Conservation (phyloP, 2,888 invertebrate genomes). For the Caenorhabditis sp. region DNA sequence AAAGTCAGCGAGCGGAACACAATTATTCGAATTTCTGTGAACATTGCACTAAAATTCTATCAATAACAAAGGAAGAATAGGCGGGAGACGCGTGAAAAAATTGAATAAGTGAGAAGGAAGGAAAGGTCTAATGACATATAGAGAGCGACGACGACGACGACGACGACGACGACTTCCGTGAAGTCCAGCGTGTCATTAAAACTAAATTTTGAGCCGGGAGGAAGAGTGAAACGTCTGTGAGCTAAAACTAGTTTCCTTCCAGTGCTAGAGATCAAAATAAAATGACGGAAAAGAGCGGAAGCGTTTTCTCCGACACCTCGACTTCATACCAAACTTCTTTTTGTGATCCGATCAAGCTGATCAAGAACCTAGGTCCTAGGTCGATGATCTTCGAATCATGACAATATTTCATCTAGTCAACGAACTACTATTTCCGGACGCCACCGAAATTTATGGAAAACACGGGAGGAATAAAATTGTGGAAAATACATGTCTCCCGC, state of each 20-base stretch:
- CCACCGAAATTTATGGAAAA: too few species aligned
- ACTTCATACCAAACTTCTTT: too few species aligned
- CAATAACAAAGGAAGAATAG: too few species aligned
- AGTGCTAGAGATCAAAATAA: constrained; percentile 28
- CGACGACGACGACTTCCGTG: neutral
- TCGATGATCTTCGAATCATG: constrained; percentile 17
- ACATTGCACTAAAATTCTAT: too few species aligned
- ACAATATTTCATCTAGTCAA: constrained; percentile 29
- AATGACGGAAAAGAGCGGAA: constrained; percentile 18
- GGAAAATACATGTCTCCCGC: constrained; percentile 38
- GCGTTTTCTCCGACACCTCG: too few species aligned
- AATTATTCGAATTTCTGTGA: constrained; percentile 35
- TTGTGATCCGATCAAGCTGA: too few species aligned
- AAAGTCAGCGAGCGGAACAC: constrained; percentile 40
- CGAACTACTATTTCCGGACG: constrained; percentile 6
- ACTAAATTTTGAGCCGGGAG: constrained; percentile 8
- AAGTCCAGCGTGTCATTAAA: constrained; percentile 46
- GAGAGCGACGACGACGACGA: neutral
- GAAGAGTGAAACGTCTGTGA: too few species aligned
- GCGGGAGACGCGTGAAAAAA: too few species aligned
- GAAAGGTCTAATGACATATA: constrained; percentile 47
- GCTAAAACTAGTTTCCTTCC: constrained; percentile 10
- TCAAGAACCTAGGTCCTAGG: too few species aligned
- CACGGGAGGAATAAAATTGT: too few species aligned
- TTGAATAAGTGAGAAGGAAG: neutral